A percentile compares a stretch with the other conserved stretches of the same genome.
Evolutionary conservation across 2,797 vertebrate species (phyloP).

Genomic region (Champsocephalus gunnari): DNA sequence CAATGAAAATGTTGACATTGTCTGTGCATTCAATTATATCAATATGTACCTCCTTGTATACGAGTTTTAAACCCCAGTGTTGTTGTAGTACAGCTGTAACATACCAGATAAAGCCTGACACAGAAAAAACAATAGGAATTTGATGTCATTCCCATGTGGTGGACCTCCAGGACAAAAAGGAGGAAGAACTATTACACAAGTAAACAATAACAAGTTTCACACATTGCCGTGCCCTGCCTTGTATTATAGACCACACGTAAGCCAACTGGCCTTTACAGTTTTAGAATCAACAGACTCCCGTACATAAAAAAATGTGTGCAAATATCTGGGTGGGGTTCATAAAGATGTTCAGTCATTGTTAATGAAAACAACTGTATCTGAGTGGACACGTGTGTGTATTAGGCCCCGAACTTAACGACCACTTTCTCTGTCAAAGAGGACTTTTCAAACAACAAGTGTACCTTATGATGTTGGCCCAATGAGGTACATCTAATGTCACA

Average conservation of each 20-base stretch:
- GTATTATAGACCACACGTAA: constrained; percentile 34
- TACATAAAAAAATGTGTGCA: background rate
- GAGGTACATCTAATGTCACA: no score
- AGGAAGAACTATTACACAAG: constrained; percentile 37
- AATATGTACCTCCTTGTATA: background rate
- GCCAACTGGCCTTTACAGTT: background rate
- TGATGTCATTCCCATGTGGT: constrained; percentile 58
- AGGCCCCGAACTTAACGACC: background rate
- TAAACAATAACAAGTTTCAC: constrained; percentile 45
- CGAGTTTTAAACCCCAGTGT: background rate
- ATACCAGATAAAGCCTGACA: constrained; percentile 9
- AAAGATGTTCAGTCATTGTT: background rate
- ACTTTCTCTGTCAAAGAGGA: background rate
- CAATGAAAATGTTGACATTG: background rate
- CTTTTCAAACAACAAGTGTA: no score
- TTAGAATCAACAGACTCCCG: background rate
- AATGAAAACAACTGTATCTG: background rate
- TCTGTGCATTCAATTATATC: background rate
- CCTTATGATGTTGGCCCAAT: no score
- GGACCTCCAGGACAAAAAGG: constrained; percentile 33
- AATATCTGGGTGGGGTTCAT: constrained; percentile 1
- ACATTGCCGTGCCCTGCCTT: constrained; percentile 36
- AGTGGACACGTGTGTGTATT: background rate
- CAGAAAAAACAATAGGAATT: constrained; percentile 42
- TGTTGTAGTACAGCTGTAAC: constrained; percentile 28